Conservation (phyloP, 2,888 invertebrate species). For the Drosophila pegasa region DNA sequence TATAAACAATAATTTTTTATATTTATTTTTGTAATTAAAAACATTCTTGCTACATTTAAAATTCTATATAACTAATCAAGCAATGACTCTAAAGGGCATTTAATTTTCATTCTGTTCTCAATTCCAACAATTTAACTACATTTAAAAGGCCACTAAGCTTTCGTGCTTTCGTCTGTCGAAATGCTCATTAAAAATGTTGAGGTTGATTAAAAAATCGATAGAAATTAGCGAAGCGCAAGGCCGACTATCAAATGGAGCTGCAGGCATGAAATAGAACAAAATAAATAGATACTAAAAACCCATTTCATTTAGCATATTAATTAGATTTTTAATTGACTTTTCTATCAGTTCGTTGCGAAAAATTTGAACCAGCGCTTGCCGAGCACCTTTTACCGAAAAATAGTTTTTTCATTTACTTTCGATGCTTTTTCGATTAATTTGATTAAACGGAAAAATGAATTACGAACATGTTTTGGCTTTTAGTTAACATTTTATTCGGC, state of each 20-base stretch:
- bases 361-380: slow-evolving; percentile 19
- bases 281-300: background rate
- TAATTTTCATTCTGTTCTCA: no score
- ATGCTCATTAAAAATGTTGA: slow-evolving; percentile 32
- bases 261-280: background rate
- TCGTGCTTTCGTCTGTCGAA: slow-evolving; percentile 9
- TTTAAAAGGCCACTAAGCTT: slow-evolving; percentile 3
- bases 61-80: background rate
- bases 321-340: slow-evolving; percentile 4
- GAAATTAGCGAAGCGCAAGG: slow-evolving; percentile 1
- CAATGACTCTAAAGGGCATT: background rate
- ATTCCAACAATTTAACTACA: background rate
- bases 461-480: slow-evolving; percentile 45
- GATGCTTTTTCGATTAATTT: slow-evolving; percentile 25
- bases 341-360: slow-evolving; percentile 2
- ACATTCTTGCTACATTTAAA: background rate
- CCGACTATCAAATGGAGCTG: background rate
- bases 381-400: slow-evolving; percentile 15
- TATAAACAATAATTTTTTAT: background rate
- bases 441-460: slow-evolving; percentile 7
- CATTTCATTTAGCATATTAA: slow-evolving; percentile 6
- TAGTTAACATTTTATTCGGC: slow-evolving; percentile 41
- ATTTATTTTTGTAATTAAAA: background rate
- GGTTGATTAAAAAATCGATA: slow-evolving; percentile 43
- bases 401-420: background rate